A percentile compares a stretch with the other conserved stretches of the same genome.
Evolutionary conservation across 92 coral and sea anemone genomes (phyloP).

Genomic region (Phenganax marumi): DNA sequence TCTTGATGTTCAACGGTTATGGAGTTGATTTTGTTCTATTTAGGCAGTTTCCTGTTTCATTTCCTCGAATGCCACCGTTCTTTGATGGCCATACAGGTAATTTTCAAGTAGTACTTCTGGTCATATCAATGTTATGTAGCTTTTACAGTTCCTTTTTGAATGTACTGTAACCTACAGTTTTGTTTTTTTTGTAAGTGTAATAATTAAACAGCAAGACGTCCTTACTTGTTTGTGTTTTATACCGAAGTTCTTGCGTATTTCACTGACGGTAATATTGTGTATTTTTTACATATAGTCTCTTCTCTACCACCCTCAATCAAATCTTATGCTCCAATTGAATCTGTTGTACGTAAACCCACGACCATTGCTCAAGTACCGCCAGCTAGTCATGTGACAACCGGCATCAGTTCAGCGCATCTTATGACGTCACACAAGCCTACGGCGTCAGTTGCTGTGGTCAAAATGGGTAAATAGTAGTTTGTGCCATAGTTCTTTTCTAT

Average conservation of each 20-base stretch:
- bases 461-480: constrained; percentile 29
- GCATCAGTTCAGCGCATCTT: constrained; percentile 28
- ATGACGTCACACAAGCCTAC: constrained; percentile 42
- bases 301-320: constrained; percentile 26
- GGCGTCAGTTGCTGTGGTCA: constrained; percentile 33
- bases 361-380: constrained; percentile 50
- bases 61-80: constrained; percentile 22
- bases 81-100: constrained; percentile 41
- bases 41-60: constrained; percentile 15
- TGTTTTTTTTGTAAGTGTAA: not conserved
- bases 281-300: constrained; percentile 8
- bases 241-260: not conserved
- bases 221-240: no score
- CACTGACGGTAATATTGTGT: not conserved
- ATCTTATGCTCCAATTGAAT: constrained; percentile 43
- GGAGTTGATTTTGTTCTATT: not conserved
- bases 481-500: no score
- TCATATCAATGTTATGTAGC: not conserved
- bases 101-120: not conserved
- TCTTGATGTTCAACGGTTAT: not conserved
- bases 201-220: no score
- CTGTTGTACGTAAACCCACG: constrained; percentile 57
- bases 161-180: not conserved
- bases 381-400: constrained; percentile 48
- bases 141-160: not conserved